Base-by-base conservation (phyloP, 92 coral and sea anemone genomes). In the Epizoanthus fatuus region DNA sequence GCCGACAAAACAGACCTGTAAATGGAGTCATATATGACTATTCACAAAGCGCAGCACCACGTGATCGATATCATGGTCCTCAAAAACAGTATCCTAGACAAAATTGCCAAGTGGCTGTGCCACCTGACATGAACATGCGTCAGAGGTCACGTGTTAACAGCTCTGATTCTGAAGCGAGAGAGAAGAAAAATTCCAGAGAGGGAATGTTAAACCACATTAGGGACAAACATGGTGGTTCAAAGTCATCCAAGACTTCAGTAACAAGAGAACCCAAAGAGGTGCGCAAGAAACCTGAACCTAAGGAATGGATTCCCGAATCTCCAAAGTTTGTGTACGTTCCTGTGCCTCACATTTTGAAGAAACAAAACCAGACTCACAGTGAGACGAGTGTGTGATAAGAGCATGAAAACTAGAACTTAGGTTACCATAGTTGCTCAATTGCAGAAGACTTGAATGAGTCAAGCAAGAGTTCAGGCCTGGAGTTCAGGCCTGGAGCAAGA, bases 201-300 rank as follows among this genome's bases (percentile, higher is more conserved):
- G 70, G 81, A 57, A 42, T 47, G 53, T 20, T 16, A 16, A 77
- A 66, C 40, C 45, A 66, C 40, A n/a, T 25, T 66, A 66, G 6
- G 40, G 39, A 71, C 15, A 56, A 44, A 25, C 69, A 60, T 17
- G 82, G 63, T 14, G 20, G 56, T 39, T 4, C 69, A n/a, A 77
- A 77, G 71, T 81, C 92, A 20, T 92, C 95, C 8, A 83, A 81
- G 88, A 77, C 90, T 68, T 83, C 91, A 7, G 16, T 20, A 20
- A 40, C 69, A 40, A 42, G 82, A 9, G 82, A 60, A 59, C 68
- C 90, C 69, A 91, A 83, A 69, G 95, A 92, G 63, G 99, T 91
- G 32, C 97, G 98, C 47, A 80, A 74, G 15, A 95, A 95, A 83
- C 93, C 99, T 3, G 92, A 88, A 60, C 94, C 98, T 25, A 95